Evolutionary conservation across 2,797 vertebrate genomes (phyloP).

Genomic region (Perodicticus potto): DNA sequence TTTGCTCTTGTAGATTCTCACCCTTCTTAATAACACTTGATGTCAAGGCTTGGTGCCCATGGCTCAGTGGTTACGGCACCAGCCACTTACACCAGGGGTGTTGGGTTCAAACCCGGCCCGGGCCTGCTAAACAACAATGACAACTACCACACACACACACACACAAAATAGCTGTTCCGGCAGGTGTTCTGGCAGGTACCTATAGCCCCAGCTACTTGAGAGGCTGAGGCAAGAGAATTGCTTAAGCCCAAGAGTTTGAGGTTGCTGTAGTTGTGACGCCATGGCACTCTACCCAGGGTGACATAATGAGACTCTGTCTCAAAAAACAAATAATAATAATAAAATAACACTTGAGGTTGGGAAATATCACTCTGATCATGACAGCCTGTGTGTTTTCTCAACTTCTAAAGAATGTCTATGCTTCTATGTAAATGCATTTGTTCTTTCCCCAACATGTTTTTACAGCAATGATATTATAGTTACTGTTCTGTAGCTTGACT

Average conservation of each 20-base stretch:
- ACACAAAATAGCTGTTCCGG: no score
- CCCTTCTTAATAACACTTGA: neutral
- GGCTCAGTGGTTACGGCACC: no score
- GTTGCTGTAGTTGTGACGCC: no score
- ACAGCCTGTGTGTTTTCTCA: neutral
- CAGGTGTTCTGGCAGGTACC: no score
- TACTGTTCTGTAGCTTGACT: neutral
- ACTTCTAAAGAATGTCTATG: neutral
- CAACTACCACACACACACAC: no score
- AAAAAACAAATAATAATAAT: no score
- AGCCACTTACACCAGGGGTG: no score
- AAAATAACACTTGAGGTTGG: neutral
- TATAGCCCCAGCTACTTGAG: neutral
- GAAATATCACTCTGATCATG: neutral
- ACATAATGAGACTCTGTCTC: neutral
- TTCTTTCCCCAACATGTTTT: neutral
- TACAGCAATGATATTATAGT: neutral
- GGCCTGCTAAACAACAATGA: no score
- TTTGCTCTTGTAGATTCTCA: neutral
- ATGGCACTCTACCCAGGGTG: no score
- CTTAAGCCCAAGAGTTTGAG: no score
- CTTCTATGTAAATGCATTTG: neutral
- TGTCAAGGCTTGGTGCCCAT: neutral
- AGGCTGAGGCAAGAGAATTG: no score
- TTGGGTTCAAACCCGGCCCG: no score